These are phyloP conservation scores for Erynnis tages DNA, from an alignment of 2,888 invertebrate genomes.

Conservation along the genomic window DNA sequence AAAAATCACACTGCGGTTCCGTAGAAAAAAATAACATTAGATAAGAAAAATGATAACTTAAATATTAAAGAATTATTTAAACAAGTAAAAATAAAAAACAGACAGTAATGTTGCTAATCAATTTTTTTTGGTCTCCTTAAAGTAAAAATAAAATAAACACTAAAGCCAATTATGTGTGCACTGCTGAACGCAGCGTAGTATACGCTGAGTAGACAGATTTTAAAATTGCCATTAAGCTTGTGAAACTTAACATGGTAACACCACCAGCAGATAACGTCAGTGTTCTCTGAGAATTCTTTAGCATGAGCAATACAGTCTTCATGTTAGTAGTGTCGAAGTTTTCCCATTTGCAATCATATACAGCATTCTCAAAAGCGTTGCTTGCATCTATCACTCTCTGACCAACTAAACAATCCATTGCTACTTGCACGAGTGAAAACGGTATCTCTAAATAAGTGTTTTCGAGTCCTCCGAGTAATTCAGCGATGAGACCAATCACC, in stretches of 20 bases:
- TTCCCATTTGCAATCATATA: conserved; percentile 62
- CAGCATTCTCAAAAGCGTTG: conserved; percentile 45
- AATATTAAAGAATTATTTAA: too few relatives aligned
- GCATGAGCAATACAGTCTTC: conserved; percentile 51
- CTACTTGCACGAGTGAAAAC: conserved; percentile 50
- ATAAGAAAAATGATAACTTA: too few relatives aligned
- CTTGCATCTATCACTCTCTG: conserved; percentile 57
- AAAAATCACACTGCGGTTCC: too few relatives aligned
- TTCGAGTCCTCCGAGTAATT: conserved; percentile 54
- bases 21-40: too few relatives aligned
- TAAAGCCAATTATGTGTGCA: conserved; percentile 32
- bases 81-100: too few relatives aligned
- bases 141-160: too few relatives aligned
- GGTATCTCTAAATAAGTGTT: conserved; percentile 53
- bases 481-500: conserved; percentile 47
- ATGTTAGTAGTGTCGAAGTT: conserved; percentile 51
- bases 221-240: conserved; percentile 50
- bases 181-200: conserved; percentile 51
- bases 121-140: too few relatives aligned
- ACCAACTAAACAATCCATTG: conserved; percentile 55
- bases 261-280: conserved; percentile 58
- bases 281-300: conserved; percentile 54
- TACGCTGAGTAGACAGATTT: conserved; percentile 58
- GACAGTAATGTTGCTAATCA: too few relatives aligned
- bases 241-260: conserved; percentile 46